Evolutionary conservation across 1,140 invertebrate species (phyloP).

Genomic region (Lordiphosa stackelbergi): DNA sequence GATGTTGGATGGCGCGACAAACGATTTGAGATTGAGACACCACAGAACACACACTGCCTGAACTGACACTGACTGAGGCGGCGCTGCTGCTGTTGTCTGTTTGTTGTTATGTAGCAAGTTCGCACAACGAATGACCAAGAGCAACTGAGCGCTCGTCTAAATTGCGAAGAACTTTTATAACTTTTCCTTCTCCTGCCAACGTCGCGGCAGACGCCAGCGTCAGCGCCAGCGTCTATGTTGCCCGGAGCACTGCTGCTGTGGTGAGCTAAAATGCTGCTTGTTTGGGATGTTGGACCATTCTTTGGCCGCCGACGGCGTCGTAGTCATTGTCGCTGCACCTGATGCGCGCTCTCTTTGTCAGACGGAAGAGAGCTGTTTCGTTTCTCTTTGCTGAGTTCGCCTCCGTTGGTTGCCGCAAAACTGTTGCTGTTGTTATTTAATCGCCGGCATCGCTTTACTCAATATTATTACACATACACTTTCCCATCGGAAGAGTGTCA

Average conservation of each 20-base stretch:
- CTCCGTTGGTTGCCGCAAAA: constrained; percentile 63
- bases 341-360: constrained; percentile 46
- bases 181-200: constrained; percentile 36
- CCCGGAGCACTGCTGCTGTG: constrained; percentile 26
- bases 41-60: too few species aligned
- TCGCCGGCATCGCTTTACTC: constrained; percentile 59
- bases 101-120: constrained; percentile 44
- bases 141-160: constrained; percentile 69
- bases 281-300: constrained; percentile 56
- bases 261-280: constrained; percentile 40
- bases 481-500: neutral
- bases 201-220: constrained; percentile 24
- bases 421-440: constrained; percentile 73
- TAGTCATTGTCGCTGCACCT: constrained; percentile 35
- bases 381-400: constrained; percentile 12
- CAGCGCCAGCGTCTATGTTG: constrained; percentile 32
- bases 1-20: constrained; percentile 11
- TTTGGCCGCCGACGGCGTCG: constrained; percentile 44
- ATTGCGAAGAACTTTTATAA: constrained; percentile 71
- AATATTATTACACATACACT: constrained; percentile 31
- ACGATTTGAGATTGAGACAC: constrained; percentile 9
- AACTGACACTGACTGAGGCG: constrained; percentile 3
- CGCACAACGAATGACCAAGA: constrained; percentile 73
- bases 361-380: neutral
- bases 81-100: constrained; percentile 32